Base-by-base conservation (phyloP, 35 echinoderm and acorn worm genomes). In the Lytechinus pictus region DNA sequence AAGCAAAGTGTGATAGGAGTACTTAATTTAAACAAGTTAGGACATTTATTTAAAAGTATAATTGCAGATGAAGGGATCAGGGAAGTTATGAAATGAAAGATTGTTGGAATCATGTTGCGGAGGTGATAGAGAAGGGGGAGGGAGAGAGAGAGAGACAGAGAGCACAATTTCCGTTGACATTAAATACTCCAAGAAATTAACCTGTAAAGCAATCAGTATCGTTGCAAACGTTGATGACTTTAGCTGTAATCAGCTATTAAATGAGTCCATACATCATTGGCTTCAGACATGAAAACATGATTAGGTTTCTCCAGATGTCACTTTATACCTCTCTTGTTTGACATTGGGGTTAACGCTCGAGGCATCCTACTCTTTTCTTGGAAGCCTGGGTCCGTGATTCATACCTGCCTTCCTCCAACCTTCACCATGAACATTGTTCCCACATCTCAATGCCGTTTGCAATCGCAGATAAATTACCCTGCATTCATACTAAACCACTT, bases 371-470 rank as follows among this genome's bases (percentile, higher is more conserved):
- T 79, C 66, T 79, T 24, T 79, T 79, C 66, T 79, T 16, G 66
- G 66, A 79, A 79, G n/a, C 21, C 21, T 44, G 33, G 16, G 66
- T 79, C 66, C 66, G n/a, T 79, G 66, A 79, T 79, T 79, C 66
- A 79, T 79, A 79, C 66, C 19, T 79, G 66, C 16, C 57, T 60
- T 24, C 66, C 66, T 24, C 21, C 19, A 24, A 1, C 66, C 66
- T 16, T 79, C 66, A 79, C 66, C n/a, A 79, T 79, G 66, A 79
- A 79, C 66, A 79, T 79, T 79, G 66, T 79, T 79, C 66, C 66
- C 66, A n/a, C 66, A 79, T 79, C 66, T 79, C 66, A 79, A 19
- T 24, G 66, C 21, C n/a, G 19, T 79, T 79, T 79, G n/a, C 66
- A 79, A 79, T 24, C 66, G 66, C 16, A 79, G 66, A 79, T 79